Evolutionary conservation across 2,113 vertebrate genomes (phyloP).

Genomic region (Eclectus roratus): DNA sequence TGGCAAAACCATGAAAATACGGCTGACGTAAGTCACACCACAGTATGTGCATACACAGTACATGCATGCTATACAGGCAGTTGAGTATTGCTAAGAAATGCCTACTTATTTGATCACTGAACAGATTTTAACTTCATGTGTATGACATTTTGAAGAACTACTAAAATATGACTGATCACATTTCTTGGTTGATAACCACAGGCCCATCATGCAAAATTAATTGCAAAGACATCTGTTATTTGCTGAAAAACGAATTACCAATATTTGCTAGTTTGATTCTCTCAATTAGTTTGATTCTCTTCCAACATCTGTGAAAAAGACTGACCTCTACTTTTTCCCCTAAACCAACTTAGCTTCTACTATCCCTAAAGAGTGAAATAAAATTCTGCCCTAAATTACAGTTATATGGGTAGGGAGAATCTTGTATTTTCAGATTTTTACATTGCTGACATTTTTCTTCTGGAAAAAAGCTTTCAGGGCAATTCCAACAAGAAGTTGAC

Average conservation of each 20-base stretch:
- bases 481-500: background rate
- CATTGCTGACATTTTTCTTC: background rate
- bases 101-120: background rate
- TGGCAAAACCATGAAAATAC: background rate
- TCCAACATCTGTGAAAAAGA: background rate
- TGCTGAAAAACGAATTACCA: slow-evolving; percentile 5
- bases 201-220: slow-evolving; percentile 47
- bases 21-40: background rate
- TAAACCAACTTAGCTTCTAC: background rate
- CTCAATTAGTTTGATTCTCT: background rate
- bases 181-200: slow-evolving; percentile 21
- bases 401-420: accelerated
- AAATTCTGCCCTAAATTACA: background rate
- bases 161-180: slow-evolving; percentile 56
- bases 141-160: slow-evolving; percentile 1
- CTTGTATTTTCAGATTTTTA: background rate
- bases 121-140: background rate
- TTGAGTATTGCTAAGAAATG: background rate
- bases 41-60: background rate
- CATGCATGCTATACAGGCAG: background rate
- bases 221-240: slow-evolving; percentile 36
- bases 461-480: background rate
- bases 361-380: background rate
- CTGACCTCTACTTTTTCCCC: background rate
- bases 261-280: slow-evolving; percentile 14